phyloP scores from a whole-genome alignment of 2,797 vertebrate genomes.

The Trachops cirrhosus region DNA sequence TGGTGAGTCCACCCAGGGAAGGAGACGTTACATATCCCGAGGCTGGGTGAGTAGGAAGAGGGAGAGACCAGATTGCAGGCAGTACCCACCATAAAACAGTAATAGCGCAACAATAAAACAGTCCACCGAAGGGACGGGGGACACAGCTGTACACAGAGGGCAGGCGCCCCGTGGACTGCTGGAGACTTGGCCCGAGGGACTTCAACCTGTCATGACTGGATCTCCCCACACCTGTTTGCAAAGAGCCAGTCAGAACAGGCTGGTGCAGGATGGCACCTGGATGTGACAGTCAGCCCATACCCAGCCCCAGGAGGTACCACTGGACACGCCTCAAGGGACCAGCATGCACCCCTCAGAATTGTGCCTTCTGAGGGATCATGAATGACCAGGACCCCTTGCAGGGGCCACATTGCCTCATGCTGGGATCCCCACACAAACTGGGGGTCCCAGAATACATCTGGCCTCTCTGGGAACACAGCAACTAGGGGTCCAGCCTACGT shows the following conservation, averaged over 20 bases:
- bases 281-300: not conserved
- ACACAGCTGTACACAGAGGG: not conserved
- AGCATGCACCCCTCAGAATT: not conserved
- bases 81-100: constrained; percentile 21
- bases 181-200: not conserved
- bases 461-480: not conserved
- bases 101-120: constrained; percentile 50
- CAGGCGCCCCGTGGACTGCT: not conserved
- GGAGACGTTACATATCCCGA: not conserved
- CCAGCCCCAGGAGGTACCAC: not conserved
- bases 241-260: constrained; percentile 27
- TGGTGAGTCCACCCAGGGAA: not conserved
- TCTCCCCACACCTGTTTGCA: constrained; percentile 28
- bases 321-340: not conserved
- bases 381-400: not conserved
- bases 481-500: no score
- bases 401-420: not conserved
- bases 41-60: not conserved
- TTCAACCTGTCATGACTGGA: not conserved
- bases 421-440: not conserved
- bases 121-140: not conserved
- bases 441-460: not conserved
- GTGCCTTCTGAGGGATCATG: not conserved
- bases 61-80: constrained; percentile 30
- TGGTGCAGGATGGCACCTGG: not conserved